These are phyloP conservation scores for Tragopan temminckii DNA, from an alignment of 2,797 vertebrate species.

Conservation along the genomic window DNA sequence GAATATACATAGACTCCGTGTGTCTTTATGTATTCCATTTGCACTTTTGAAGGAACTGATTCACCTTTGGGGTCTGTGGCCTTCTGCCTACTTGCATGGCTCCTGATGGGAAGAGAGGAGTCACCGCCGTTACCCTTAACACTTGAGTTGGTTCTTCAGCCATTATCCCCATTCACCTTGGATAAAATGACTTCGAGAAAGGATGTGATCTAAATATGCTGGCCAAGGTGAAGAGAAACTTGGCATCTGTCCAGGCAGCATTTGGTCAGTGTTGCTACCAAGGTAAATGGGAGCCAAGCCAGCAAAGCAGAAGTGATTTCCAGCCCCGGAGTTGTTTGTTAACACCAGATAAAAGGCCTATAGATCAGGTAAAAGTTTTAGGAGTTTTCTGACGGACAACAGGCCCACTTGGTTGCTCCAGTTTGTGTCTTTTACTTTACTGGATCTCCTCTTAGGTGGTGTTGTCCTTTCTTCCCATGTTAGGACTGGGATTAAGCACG, in stretches of 20 bases:
- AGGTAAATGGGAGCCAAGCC: background rate
- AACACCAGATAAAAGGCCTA: background rate
- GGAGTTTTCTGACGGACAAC: background rate
- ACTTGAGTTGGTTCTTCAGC: background rate
- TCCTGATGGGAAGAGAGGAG: background rate
- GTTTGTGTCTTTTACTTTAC: background rate
- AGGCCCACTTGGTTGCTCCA: background rate
- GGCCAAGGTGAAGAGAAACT: background rate
- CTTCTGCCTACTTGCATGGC: background rate
- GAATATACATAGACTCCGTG: background rate
- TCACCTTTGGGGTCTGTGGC: background rate
- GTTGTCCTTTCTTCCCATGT: background rate
- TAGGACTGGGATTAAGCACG: background rate
- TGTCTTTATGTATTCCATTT: background rate
- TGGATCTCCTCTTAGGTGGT: background rate
- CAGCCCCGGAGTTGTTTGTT: background rate
- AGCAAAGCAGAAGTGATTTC: background rate
- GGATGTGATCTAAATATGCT: background rate
- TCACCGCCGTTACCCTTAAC: accelerated
- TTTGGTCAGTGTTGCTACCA: background rate
- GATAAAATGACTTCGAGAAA: background rate
- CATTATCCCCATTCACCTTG: background rate
- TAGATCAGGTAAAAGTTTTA: background rate
- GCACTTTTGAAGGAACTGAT: background rate
- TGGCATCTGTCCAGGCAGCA: background rate